Percentiles rank a stretch among this genome's conserved stretches.
phyloP scores from a whole-genome alignment of 2,797 vertebrate species.

The Brachyalestes nurse region DNA sequence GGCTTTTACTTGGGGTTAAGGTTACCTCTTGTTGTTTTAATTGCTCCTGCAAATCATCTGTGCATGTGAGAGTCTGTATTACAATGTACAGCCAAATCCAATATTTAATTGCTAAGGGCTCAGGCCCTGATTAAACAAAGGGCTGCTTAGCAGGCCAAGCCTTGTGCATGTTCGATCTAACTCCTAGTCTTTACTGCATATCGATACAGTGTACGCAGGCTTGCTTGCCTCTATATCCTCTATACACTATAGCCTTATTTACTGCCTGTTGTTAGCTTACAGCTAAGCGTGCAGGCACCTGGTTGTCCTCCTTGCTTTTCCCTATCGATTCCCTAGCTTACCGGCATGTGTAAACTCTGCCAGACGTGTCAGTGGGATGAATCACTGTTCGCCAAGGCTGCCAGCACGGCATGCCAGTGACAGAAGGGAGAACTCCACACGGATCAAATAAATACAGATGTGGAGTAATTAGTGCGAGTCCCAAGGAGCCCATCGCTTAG shows the following conservation, averaged over 20 bases:
- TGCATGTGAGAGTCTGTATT: slow-evolving; percentile 44
- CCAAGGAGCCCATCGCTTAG: slow-evolving; percentile 93
- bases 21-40: slow-evolving; percentile 59
- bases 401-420: slow-evolving; percentile 92
- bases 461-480: slow-evolving; percentile 99
- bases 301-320: slow-evolving; percentile 78
- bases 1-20: slow-evolving; percentile 53
- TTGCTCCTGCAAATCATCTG: slow-evolving; percentile 56
- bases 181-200: slow-evolving; percentile 39
- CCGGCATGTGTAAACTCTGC: slow-evolving; percentile 86
- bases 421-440: slow-evolving; percentile 98
- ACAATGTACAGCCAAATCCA: slow-evolving; percentile 46
- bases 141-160: slow-evolving; percentile 40
- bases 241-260: slow-evolving; percentile 49
- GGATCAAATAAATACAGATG: slow-evolving; percentile 99
- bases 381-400: slow-evolving; percentile 91
- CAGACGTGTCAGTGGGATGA: slow-evolving; percentile 94
- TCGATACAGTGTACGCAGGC: slow-evolving; percentile 38
- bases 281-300: slow-evolving; percentile 41
- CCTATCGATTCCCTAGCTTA: slow-evolving; percentile 90
- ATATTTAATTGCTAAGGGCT: slow-evolving; percentile 53
- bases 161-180: slow-evolving; percentile 33
- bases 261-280: slow-evolving; percentile 46
- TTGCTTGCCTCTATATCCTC: slow-evolving; percentile 35
- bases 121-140: slow-evolving; percentile 48